Percentiles rank a stretch among this genome's conserved stretches.
Conservation (phyloP, 2,797 vertebrate species). For the Tinamus major region DNA sequence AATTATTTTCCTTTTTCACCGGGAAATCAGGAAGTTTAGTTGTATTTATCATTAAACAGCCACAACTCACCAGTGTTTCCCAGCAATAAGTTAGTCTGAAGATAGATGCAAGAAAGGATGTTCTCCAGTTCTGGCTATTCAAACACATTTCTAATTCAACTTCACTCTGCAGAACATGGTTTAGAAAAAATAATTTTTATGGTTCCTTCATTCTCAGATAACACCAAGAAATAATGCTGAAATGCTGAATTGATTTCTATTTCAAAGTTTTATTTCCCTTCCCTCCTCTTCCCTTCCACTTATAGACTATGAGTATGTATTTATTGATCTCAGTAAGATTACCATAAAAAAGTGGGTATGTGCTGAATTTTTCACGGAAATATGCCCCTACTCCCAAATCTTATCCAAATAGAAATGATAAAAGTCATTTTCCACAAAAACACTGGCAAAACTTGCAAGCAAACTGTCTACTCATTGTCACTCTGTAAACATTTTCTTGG, state of each 20-base stretch:
- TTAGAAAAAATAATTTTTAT: background rate
- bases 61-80: background rate
- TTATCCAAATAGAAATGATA: background rate
- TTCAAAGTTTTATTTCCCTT: background rate
- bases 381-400: rapidly evolving
- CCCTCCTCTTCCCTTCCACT: background rate
- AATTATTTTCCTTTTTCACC: background rate
- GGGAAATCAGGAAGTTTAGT: background rate
- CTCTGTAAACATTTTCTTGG: background rate
- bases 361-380: background rate
- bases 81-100: background rate
- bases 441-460: background rate
- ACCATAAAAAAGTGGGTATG: background rate
- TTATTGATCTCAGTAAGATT: background rate
- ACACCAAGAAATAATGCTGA: too few species aligned
- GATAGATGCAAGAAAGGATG: background rate
- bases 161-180: background rate
- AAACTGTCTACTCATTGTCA: background rate
- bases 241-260: background rate
- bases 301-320: background rate
- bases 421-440: background rate
- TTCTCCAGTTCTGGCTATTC: background rate
- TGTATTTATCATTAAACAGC: background rate
- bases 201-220: too few species aligned
- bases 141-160: background rate